phyloP scores from a whole-genome alignment of 2,113 vertebrate genomes.

The Hepsetus odoe region DNA sequence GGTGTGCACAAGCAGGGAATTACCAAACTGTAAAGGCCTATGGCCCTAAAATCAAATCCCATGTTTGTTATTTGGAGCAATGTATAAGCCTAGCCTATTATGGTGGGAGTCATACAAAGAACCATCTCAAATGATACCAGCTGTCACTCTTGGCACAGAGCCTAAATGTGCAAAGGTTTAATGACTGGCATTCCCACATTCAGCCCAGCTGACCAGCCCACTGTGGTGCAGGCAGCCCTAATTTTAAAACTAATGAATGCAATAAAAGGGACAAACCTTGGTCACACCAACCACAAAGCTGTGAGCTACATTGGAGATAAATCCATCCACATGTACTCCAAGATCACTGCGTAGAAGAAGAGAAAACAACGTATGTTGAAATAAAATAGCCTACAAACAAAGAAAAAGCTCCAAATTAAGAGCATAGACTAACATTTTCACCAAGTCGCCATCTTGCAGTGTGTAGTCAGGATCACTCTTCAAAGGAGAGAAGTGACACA shows the following conservation, averaged over 20 bases:
- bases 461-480: slow-evolving; percentile 94
- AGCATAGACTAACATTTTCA: slow-evolving; percentile 87
- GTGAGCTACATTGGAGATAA: slow-evolving; percentile 94
- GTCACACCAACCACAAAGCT: slow-evolving; percentile 86
- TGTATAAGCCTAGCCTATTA: not conserved
- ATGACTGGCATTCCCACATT: not conserved
- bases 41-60: not conserved
- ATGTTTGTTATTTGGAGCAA: not conserved
- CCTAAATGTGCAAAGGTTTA: not conserved
- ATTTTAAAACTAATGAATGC: not conserved
- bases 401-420: not conserved
- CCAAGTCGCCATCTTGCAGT: slow-evolving; percentile 91
- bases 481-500: slow-evolving; percentile 97
- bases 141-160: slow-evolving; percentile 7
- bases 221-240: not conserved
- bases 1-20: no score
- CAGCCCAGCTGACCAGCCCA: not conserved
- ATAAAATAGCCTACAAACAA: not conserved
- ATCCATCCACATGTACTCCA: slow-evolving; percentile 93
- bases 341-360: slow-evolving; percentile 79
- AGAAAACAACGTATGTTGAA: not conserved
- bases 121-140: not conserved
- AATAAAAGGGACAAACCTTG: slow-evolving; percentile 71
- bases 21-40: no score
- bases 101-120: not conserved